Evolutionary conservation across 2,888 invertebrate genomes (phyloP), one percentile per base, ranked within the genome.

Genomic region (Chirona hameri): DNA sequence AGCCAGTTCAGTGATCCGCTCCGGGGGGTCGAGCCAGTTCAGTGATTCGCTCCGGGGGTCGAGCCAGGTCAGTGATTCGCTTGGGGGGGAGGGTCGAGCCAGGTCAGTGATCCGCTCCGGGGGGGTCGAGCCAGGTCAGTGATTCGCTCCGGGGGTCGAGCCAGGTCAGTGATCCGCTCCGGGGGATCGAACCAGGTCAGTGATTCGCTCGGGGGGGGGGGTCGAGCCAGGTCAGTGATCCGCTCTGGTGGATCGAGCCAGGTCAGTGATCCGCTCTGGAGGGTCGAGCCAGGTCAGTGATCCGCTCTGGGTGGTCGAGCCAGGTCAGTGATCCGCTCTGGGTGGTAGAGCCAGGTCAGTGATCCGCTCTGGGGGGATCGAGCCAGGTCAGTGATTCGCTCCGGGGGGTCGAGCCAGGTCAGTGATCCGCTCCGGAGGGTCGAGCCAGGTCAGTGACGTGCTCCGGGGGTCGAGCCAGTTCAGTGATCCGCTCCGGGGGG

Each of bases 261-360:
- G 98, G 92, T 83, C 39, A 81, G n/a, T n/a, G n/a, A n/a, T n/a
- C n/a, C n/a, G n/a, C n/a, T n/a, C n/a, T 99, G 98, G 99, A 99
- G 89, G 99, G 99, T 87, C 93, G 99, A 89, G 98, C 98, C 76
- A 92, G 98, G 92, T 83, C 39, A 81, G n/a, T n/a, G n/a, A n/a
- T n/a, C n/a, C n/a, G n/a, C n/a, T n/a, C n/a, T 99, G 98, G 99
- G 99, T 89, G 99, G 99, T 87, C 93, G 99, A 89, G 98, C 98
- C 76, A 92, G 98, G 92, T 83, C 39, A 81, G n/a, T n/a, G n/a
- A n/a, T n/a, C n/a, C n/a, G n/a, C n/a, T n/a, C n/a, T 99, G 98
- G 99, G 99, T 89, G 99, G 99, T 87, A 93, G 99, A 89, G 98
- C 98, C 76, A 92, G 98, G 92, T 83, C 39, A 81, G n/a, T n/a